Base-by-base conservation (phyloP, 2,797 vertebrate genomes). In the Eulemur mongoz region DNA sequence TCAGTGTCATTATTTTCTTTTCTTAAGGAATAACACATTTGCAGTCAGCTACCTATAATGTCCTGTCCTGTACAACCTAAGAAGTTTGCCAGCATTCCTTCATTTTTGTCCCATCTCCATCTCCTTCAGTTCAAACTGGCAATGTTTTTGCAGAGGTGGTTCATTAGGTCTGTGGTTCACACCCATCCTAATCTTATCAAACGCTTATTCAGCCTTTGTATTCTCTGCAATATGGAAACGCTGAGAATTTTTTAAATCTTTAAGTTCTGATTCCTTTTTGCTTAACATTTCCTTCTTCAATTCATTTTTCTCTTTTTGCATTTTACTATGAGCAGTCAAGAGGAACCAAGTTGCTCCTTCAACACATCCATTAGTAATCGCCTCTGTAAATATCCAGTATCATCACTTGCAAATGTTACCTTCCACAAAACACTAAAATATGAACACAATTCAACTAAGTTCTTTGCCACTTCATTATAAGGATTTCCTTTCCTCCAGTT, bases 181-280 rank as follows among this genome's bases (percentile, higher is more conserved):
- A 50, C 25, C 6, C n/a, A 30, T 30, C 15, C 30, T 59, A 23
- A 52, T 89, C 10, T 23, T 27, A 15, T 13, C 17, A 40, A 32
- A 23, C 1, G 14, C 2, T 40, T 63, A 0, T 50, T 35, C 4
- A 23, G 9, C 13, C 40, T 45, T n/a, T 27, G 6, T 35, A 7
- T 72, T 43, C 35, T 43, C 38, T 88, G 8, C 9, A 54, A 22
- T 30, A 30, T 20, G 7, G 35, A 57, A 9, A 40, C 8, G 32
- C 8, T 61, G 18, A 61, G 30, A 75, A 52, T 65, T 38, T 78
- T 67, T 27, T 18, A 27, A 32, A 32, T 40, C 45, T 30, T 52
- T 50, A 30, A 30, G 32, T 78, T 65, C n/a, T 78, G 14, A 5
- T 14, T 89, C 30, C 59, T 61, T 67, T 65, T 89, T 23, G 14